A percentile compares a stretch with the other conserved stretches of the same genome.
Conservation (phyloP, 1,140 invertebrate species). For the Popillia japonica region DNA sequence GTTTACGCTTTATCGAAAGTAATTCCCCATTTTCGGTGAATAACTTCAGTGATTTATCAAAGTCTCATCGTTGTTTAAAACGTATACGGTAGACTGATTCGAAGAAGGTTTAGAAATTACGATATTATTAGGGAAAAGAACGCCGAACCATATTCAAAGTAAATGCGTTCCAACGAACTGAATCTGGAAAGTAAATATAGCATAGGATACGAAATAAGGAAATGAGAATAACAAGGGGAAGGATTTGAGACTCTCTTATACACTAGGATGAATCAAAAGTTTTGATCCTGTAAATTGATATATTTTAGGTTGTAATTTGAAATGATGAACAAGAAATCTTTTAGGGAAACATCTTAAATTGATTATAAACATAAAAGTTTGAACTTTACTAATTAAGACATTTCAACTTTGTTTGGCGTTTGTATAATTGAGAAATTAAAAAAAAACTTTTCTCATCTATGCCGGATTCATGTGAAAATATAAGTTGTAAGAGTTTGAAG, state of each 20-base stretch:
- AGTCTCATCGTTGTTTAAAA: constrained; percentile 19
- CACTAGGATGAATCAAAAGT: too few species aligned
- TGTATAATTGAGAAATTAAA: too few species aligned
- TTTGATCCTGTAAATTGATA: too few species aligned
- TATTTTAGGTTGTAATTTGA: too few species aligned
- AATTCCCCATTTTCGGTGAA: neutral
- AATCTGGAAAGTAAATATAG: neutral
- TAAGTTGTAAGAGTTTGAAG: too few species aligned
- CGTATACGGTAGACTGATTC: neutral
- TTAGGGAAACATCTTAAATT: too few species aligned
- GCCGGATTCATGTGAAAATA: too few species aligned
- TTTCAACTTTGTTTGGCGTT: too few species aligned
- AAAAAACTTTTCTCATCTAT: too few species aligned
- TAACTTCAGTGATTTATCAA: constrained; percentile 1
- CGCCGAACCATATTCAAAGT: constrained; percentile 13
- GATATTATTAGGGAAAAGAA: neutral
- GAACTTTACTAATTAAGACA: too few species aligned
- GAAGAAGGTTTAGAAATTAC: neutral
- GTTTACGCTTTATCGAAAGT: neutral
- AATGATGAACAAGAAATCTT: too few species aligned
- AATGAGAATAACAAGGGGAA: neutral
- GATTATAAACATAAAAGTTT: too few species aligned
- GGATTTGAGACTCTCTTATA: neutral
- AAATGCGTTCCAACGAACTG: neutral
- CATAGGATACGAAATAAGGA: constrained; percentile 4